A percentile compares a stretch with the other conserved stretches of the same genome.
Evolutionary conservation across 2,113 vertebrate species (phyloP).

Genomic region (Phyllostomus discolor): DNA sequence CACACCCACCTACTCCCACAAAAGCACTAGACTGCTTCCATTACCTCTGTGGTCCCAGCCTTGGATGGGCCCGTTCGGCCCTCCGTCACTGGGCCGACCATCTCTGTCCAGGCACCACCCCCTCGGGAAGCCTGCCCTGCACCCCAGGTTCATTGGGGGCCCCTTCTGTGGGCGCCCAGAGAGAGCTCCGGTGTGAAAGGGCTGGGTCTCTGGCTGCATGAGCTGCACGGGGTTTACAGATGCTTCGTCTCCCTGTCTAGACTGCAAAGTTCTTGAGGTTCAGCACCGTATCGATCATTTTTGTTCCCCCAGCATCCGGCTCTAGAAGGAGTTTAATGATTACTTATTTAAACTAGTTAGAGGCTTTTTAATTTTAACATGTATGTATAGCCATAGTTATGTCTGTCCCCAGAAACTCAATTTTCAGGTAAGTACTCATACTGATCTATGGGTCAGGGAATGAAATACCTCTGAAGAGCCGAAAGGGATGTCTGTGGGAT

Average conservation of each 20-base stretch:
- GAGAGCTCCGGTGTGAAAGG: neutral
- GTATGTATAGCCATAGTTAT: neutral
- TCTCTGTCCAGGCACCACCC: neutral
- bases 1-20: neutral
- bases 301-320: neutral
- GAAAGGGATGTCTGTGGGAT: neutral
- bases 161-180: neutral
- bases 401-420: neutral
- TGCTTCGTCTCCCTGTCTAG: neutral
- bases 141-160: neutral
- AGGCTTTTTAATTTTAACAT: neutral
- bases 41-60: neutral
- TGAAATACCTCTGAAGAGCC: neutral
- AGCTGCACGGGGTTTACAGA: neutral
- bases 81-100: neutral
- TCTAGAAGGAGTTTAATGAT: neutral
- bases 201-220: neutral
- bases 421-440: neutral
- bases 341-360: conserved; percentile 21
- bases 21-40: neutral
- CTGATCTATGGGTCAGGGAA: neutral
- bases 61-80: neutral
- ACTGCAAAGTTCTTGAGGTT: neutral
- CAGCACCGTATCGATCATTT: neutral
- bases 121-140: neutral